These are phyloP conservation scores for Nylanderia fulva DNA, from an alignment of 1,140 invertebrate species.

Conservation along the genomic window DNA sequence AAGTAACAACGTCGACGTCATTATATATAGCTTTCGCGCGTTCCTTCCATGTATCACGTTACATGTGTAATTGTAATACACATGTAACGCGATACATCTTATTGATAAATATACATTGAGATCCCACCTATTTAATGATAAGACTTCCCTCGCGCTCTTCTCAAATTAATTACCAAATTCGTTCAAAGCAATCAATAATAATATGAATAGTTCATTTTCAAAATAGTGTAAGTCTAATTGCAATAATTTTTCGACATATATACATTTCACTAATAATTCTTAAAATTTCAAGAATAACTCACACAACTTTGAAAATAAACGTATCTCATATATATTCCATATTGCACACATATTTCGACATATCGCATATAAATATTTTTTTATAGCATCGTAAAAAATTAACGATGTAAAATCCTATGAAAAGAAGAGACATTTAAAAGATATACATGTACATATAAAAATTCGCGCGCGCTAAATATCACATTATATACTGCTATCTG, in stretches of 20 bases:
- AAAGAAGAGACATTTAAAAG: background rate
- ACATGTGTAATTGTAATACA: conserved; percentile 13
- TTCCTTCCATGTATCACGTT: background rate
- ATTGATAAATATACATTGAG: background rate
- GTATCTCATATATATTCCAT: conserved; percentile 12
- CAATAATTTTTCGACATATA: background rate
- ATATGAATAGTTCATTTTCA: conserved; percentile 14
- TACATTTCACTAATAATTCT: background rate
- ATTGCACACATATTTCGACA: conserved; percentile 34
- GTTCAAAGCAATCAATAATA: background rate
- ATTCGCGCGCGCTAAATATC: conserved; percentile 76
- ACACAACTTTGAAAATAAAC: conserved; percentile 2
- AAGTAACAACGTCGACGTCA: background rate
- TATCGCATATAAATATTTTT: conserved; percentile 49
- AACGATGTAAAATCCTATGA: background rate
- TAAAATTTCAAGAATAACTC: background rate
- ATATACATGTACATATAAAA: conserved; percentile 57
- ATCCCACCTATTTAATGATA: conserved; percentile 5
- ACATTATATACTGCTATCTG: conserved; percentile 82
- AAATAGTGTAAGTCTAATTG: background rate
- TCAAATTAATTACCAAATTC: background rate
- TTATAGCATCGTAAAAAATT: background rate
- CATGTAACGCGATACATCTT: too few species aligned
- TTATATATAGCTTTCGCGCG: background rate
- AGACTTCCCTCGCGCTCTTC: background rate